Evolutionary conservation across 2,888 invertebrate species (phyloP), one percentile per base, ranked within the genome.

Genomic region (Tetranychus piercei): DNA sequence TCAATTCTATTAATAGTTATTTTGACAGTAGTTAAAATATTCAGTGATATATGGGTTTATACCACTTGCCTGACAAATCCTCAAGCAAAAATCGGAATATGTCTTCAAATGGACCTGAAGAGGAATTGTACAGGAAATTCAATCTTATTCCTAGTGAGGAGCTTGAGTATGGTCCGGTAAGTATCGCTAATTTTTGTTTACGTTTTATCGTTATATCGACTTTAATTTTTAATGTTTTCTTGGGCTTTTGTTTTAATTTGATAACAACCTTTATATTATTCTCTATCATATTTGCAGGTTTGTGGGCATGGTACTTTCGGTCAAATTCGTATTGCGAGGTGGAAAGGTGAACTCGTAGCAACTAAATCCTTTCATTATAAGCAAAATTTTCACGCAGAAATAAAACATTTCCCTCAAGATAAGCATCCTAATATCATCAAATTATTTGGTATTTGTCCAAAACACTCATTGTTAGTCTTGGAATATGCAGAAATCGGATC

Each of bases 401-500:
- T 91, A 70, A 75, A 72, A 75, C 95, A 95, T 83, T 83, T 96
- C 78, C 94, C 94, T 8, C 86, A 95, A 78, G 93, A 95, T 2
- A 87, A 87, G 74, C 96, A 96, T 84, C 90, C 89, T 15, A 96
- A 96, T 83, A 97, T 96, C 79, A 92, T 97, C 76, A 88, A 89
- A 79, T 83, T 97, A 70, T 92, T 92, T 84, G 93, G 93, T 15
- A 92, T 92, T 80, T 89, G 89, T 1, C 87, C 87, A 80, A 83
- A 75, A 8, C 23, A 81, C 79, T 89, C 90, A 75, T 94, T 92
- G 82, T 86, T 99, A 74, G 91, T 99, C 7, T 95, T 99, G 94
- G 99, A 99, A 82, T 96, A 91, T 84, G 96, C 96, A 9, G 96
- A 97, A 84, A 94, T 95, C 76, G 97, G 97, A 67, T 96, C 96